phyloP scores from a whole-genome alignment of 2,113 vertebrate species.

The Excalfactoria chinensis region DNA sequence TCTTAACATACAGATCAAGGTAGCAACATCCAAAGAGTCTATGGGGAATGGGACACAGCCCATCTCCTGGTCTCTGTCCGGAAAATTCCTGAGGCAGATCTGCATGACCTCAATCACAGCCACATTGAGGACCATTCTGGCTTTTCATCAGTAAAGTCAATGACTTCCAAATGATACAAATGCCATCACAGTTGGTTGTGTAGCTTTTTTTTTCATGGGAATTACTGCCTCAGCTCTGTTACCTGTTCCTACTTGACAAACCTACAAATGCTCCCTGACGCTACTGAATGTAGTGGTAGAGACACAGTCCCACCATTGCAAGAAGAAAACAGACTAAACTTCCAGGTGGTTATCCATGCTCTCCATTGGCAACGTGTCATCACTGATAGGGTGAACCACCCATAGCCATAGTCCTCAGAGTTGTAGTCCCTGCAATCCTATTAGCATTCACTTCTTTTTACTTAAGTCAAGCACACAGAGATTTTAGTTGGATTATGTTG shows the following conservation, averaged over 20 bases:
- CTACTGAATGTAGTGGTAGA: background rate
- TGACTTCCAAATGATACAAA: background rate
- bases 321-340: background rate
- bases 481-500: background rate
- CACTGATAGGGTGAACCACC: background rate
- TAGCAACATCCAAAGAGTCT: background rate
- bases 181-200: background rate
- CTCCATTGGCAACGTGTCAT: background rate
- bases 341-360: background rate
- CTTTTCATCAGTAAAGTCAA: background rate
- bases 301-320: background rate
- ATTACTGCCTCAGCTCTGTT: background rate
- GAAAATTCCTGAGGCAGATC: background rate
- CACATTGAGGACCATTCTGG: background rate
- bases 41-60: background rate
- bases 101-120: fast-evolving
- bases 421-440: background rate
- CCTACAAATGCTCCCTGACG: background rate
- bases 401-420: background rate
- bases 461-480: background rate
- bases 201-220: fast-evolving
- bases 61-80: fast-evolving
- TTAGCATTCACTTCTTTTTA: background rate
- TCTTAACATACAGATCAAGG: background rate
- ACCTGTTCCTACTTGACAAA: background rate